Base-by-base conservation (phyloP, 92 coral and sea anemone species). In the Bergia sp. region DNA sequence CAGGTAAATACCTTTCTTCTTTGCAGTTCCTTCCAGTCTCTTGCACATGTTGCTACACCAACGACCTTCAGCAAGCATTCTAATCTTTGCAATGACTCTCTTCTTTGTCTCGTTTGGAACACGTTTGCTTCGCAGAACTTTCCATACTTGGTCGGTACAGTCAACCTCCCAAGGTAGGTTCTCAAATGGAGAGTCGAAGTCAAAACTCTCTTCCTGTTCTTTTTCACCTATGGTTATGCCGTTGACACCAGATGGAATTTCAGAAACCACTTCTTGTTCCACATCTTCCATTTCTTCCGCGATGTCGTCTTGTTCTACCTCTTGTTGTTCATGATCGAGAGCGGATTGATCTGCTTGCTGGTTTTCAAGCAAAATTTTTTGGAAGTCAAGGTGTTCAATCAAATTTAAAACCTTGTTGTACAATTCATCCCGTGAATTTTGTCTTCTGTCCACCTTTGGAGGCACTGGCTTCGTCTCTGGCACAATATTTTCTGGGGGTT, bases 161-260 rank as follows among this genome's bases (percentile, higher is more conserved):
- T 96, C 98, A 2, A 96, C 98, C 81, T 96, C 98, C 98, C 98
- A 96, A 3, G 98, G 91, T 37, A 96, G 95, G 42, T 95, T 92
- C 44, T 96, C 98, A 91, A 96, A 95, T 5, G 91, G 90, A 13
- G 96, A 92, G 37, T 85, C 88, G 9, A 78, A 77, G 67, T 96
- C 92, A 23, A 82, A 37, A 16, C 55, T 75, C 40, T 86, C 86
- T n/a, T 82, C 89, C 12, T n/a, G 82, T 85, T 85, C 89, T n/a
- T 80, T 43, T 9, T 80, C 93, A 3, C 2, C 84, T 11, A 65
- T 85, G 55, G 21, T 77, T 49, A 37, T 21, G n/a, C 2, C 50
- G 20, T 2, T 47, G 23, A 50, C 40, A 64, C 18, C 55, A 29
- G 16, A 41, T 0, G 21, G 6, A 5, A 36, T 64, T 15, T 64